Percentiles rank a stretch among this genome's conserved stretches.
These are phyloP conservation scores for Ranitomeya variabilis DNA, from an alignment of 2,113 vertebrate species.

Conservation along the genomic window DNA sequence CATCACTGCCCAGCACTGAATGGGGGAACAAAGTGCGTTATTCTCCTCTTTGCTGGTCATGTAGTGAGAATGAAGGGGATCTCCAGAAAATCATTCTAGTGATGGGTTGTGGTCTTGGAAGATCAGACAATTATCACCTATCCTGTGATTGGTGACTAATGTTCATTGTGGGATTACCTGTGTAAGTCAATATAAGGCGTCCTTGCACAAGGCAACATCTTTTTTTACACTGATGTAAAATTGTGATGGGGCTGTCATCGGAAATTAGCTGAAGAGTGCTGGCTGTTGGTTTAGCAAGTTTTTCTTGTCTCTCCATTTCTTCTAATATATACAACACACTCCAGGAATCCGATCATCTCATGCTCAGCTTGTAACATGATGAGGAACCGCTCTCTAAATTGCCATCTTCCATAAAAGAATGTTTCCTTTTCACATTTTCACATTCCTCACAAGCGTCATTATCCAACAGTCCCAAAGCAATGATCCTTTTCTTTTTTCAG, in stretches of 20 bases:
- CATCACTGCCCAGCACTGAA: too few species aligned
- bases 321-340: conserved; percentile 24
- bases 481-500: conserved; percentile 55
- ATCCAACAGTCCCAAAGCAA: conserved; percentile 48
- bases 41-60: too few species aligned
- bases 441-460: conserved; percentile 41
- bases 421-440: conserved; percentile 55
- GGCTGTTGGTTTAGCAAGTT: conserved; percentile 38
- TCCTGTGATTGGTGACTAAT: too few species aligned
- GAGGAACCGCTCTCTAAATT: conserved; percentile 35
- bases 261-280: background rate
- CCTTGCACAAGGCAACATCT: background rate
- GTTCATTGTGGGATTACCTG: too few species aligned
- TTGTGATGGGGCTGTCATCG: background rate
- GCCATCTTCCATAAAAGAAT: conserved; percentile 41
- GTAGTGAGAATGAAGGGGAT: too few species aligned
- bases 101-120: too few species aligned
- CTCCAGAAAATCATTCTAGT: too few species aligned
- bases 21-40: too few species aligned
- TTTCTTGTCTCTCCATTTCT: conserved; percentile 35
- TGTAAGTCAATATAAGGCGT: background rate
- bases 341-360: conserved; percentile 33
- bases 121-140: too few species aligned
- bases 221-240: background rate
- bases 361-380: conserved; percentile 43